These are phyloP conservation scores for Gulo gulo DNA, from an alignment of 2,113 vertebrate species.

Conservation along the genomic window DNA sequence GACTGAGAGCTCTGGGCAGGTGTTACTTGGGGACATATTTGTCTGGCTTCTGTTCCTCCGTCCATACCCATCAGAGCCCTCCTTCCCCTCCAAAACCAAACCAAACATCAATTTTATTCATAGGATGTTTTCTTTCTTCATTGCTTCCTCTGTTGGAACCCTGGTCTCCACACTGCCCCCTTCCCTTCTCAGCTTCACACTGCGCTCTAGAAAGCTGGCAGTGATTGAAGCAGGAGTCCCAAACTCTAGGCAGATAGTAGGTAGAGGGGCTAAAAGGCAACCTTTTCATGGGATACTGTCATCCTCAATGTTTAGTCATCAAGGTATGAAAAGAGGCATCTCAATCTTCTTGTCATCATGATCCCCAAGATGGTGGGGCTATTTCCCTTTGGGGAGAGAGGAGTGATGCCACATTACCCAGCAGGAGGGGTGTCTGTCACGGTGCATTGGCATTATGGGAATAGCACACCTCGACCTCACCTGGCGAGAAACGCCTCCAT, in stretches of 20 bases:
- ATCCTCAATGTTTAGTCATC: background rate
- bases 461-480: background rate
- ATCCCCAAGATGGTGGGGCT: background rate
- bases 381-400: background rate
- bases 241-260: background rate
- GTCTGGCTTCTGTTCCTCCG: background rate
- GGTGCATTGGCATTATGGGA: background rate
- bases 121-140: background rate
- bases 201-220: background rate
- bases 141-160: background rate
- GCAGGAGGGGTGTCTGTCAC: background rate
- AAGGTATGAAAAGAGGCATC: background rate
- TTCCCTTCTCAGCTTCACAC: fast-evolving
- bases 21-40: background rate
- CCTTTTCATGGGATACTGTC: background rate
- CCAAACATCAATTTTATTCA: background rate
- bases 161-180: background rate
- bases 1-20: background rate
- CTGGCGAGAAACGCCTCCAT: background rate
- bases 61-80: background rate
- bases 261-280: background rate
- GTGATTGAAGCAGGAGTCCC: background rate
- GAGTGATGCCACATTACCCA: background rate
- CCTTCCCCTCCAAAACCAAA: background rate
- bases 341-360: background rate